phyloP scores from a whole-genome alignment of 2,888 invertebrate species.

The Netelia virgata region DNA sequence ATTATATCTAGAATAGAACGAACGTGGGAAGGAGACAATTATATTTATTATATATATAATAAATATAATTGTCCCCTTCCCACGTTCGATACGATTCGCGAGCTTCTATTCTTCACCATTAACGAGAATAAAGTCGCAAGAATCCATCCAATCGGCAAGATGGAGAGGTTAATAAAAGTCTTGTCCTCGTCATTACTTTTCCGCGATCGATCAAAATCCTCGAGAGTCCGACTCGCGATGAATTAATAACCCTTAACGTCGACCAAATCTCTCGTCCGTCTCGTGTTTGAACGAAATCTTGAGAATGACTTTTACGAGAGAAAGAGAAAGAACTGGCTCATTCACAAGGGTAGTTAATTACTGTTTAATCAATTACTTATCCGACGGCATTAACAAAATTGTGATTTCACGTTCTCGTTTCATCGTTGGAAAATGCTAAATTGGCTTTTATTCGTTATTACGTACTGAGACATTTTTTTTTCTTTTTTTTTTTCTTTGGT shows the following conservation, averaged over 20 bases:
- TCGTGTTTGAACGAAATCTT: too few species aligned
- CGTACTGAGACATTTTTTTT: not conserved
- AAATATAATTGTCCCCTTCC: too few species aligned
- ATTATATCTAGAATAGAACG: too few species aligned
- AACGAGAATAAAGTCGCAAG: conserved; percentile 17
- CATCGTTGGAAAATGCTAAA: not conserved
- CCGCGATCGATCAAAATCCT: conserved; percentile 56
- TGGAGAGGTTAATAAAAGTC: conserved; percentile 40
- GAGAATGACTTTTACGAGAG: too few species aligned
- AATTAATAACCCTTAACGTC: too few species aligned
- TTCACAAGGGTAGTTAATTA: not conserved
- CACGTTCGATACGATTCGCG: conserved; percentile 41
- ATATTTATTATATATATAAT: too few species aligned
- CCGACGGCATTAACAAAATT: not conserved
- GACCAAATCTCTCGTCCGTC: too few species aligned
- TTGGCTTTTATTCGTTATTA: conserved; percentile 23
- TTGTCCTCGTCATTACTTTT: too few species aligned
- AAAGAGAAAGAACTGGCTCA: not conserved
- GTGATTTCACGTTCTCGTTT: not conserved
- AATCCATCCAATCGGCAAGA: not conserved
- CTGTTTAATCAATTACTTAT: conserved; percentile 5
- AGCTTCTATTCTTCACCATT: conserved; percentile 61
- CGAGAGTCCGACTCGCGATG: not conserved
- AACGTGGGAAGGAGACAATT: too few species aligned
- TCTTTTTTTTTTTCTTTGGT: not conserved